Conservation (phyloP, 2,797 vertebrate genomes). For the Sebastes alutus region DNA sequence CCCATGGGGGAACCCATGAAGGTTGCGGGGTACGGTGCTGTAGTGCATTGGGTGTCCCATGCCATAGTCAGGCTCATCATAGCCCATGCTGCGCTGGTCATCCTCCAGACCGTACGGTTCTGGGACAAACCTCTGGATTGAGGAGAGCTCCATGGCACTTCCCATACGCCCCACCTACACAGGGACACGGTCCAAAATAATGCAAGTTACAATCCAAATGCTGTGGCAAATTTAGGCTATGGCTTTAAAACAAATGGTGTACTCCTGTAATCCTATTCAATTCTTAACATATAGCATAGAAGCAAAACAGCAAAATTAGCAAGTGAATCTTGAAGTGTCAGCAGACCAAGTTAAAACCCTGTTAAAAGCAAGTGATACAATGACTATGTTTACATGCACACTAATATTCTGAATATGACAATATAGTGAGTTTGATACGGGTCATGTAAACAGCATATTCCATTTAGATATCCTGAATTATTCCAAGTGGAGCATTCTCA, state of each 20-base stretch:
- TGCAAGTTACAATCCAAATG: not conserved
- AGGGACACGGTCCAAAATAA: not conserved
- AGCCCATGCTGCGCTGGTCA: slow-evolving; percentile 93
- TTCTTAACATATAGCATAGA: not conserved
- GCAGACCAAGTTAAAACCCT: not conserved
- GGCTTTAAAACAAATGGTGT: not conserved
- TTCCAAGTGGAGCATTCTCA: too few species aligned
- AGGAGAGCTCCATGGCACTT: slow-evolving; percentile 89
- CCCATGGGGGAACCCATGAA: slow-evolving; percentile 74
- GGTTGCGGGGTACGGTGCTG: slow-evolving; percentile 87
- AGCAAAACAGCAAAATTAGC: not conserved
- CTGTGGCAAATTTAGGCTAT: not conserved
- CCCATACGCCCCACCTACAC: slow-evolving; percentile 86
- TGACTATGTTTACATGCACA: not conserved
- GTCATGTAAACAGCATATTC: too few species aligned
- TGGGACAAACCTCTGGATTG: slow-evolving; percentile 86
- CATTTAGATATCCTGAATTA: too few species aligned
- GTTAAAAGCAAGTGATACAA: not conserved
- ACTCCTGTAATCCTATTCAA: not conserved
- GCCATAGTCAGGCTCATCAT: slow-evolving; percentile 92
- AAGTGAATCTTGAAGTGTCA: not conserved
- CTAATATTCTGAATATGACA: not conserved
- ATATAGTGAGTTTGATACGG: too few species aligned
- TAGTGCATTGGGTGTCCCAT: slow-evolving; percentile 86
- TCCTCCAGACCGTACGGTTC: slow-evolving; percentile 94